These are phyloP conservation scores for Grammomys dolichurus DNA, from an alignment of 2,113 vertebrate species.

Conservation along the genomic window DNA sequence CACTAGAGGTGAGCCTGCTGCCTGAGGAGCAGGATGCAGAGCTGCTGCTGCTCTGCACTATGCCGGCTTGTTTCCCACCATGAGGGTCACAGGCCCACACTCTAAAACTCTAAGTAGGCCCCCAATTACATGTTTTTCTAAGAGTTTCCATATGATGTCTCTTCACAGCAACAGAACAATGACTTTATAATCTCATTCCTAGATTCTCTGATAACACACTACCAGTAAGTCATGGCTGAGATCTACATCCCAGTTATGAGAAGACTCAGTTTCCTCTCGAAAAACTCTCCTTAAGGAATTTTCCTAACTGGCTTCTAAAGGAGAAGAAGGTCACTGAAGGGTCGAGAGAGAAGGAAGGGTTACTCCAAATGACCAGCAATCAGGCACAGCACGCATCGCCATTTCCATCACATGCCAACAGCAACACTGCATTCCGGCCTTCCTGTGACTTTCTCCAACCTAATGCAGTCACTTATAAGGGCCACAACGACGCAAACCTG, in stretches of 20 bases:
- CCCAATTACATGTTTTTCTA: background rate
- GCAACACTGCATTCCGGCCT: background rate
- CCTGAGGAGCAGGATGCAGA: background rate
- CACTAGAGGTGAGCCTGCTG: background rate
- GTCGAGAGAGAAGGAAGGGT: background rate
- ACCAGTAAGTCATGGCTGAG: background rate
- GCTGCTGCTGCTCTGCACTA: background rate
- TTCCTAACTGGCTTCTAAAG: too few relatives aligned
- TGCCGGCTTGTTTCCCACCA: background rate
- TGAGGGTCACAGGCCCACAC: background rate
- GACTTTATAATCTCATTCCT: background rate
- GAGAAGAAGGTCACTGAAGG: background rate
- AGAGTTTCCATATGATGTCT: background rate
- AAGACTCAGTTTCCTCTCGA: background rate
- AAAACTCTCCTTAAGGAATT: background rate
- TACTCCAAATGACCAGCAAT: background rate
- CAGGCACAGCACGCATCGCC: background rate
- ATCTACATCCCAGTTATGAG: background rate
- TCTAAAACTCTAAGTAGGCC: background rate
- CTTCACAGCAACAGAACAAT: background rate
- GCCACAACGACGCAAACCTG: background rate
- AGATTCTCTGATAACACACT: slow-evolving; percentile 3
- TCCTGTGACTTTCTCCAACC: background rate
- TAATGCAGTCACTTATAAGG: background rate
- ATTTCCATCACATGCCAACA: background rate